phyloP scores from a whole-genome alignment of 2,113 vertebrate genomes.

The Gila orcuttii region DNA sequence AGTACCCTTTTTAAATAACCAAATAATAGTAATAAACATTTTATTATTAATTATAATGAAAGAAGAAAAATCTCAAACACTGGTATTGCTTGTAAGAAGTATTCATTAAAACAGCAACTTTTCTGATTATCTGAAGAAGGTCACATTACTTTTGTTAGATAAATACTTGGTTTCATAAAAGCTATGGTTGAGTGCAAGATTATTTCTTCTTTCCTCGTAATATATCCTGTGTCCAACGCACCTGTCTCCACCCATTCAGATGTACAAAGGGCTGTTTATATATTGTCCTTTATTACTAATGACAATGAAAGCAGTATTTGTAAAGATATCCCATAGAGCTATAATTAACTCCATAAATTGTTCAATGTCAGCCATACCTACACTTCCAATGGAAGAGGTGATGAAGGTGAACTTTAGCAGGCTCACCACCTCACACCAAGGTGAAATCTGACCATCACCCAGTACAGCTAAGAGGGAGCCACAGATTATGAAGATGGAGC shows the following conservation, averaged over 20 bases:
- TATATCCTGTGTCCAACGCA: neutral
- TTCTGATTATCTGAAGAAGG: neutral
- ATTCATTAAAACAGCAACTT: neutral
- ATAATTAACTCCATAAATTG: neutral
- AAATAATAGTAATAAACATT: neutral
- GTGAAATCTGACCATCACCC: conserved; percentile 72
- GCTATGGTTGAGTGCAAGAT: neutral
- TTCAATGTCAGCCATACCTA: conserved; percentile 64
- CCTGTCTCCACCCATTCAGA: neutral
- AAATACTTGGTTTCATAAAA: neutral
- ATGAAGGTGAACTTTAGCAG: conserved; percentile 79
- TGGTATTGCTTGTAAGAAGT: neutral
- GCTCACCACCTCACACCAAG: conserved; percentile 78
- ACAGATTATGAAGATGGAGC: conserved; percentile 71
- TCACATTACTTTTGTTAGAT: neutral
- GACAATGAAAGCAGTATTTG: neutral
- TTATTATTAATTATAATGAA: neutral
- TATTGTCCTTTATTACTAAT: neutral
- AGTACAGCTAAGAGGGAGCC: conserved; percentile 72
- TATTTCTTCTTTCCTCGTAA: neutral
- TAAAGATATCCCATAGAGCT: neutral
- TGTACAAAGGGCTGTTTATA: neutral
- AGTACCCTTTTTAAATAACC: neutral
- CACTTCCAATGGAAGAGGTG: conserved; percentile 75
- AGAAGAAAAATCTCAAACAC: no score